These are phyloP conservation scores for Hemiprocne comata DNA, from an alignment of 2,113 vertebrate genomes.

Conservation along the genomic window DNA sequence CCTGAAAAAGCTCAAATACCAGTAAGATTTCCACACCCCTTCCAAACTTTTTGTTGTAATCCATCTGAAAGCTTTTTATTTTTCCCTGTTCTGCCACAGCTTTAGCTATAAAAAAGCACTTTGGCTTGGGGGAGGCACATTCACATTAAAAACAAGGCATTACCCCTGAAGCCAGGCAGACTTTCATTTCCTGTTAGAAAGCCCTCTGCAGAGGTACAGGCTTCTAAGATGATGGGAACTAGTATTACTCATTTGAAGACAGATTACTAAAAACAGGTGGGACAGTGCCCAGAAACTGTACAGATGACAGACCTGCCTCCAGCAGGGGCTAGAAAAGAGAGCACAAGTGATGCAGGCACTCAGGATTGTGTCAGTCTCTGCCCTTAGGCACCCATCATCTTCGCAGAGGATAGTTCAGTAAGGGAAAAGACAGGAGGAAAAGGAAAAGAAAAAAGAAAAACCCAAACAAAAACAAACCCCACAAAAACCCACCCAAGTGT, in stretches of 20 bases:
- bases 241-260: not conserved
- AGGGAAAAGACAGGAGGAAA: not conserved
- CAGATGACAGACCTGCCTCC: not conserved
- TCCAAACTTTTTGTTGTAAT: not conserved
- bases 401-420: not conserved
- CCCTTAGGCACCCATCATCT: not conserved
- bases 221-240: not conserved
- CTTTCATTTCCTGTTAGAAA: not conserved
- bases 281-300: not conserved
- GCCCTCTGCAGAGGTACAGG: not conserved
- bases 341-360: not conserved
- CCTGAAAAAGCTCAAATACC: not conserved
- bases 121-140: fast-evolving
- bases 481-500: too few species aligned
- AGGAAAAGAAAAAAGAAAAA: too few species aligned
- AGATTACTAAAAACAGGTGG: not conserved
- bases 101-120: not conserved
- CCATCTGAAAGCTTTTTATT: not conserved
- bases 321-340: not conserved
- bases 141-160: not conserved
- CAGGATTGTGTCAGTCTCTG: not conserved
- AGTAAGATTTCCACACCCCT: not conserved
- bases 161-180: not conserved
- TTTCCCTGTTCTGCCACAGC: not conserved
- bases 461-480: too few species aligned